Evolutionary conservation across 2,888 invertebrate genomes (phyloP).

Genomic region (Mimumesa dahlbomi): DNA sequence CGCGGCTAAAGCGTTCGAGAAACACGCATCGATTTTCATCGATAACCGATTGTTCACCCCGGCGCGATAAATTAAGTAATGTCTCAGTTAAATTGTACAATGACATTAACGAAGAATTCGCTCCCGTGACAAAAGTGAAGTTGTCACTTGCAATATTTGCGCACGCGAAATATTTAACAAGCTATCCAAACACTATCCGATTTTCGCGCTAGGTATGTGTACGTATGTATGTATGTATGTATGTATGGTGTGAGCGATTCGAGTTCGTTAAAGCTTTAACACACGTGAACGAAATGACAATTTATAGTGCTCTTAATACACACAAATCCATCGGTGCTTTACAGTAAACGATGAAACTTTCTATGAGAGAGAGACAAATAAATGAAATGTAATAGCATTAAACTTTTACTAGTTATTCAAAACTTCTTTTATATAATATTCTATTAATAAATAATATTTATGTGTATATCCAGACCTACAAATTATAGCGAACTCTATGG

Average conservation of each 20-base stretch:
- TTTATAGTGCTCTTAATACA: background rate
- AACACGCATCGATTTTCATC: conserved; percentile 13
- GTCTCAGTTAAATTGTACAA: conserved; percentile 1
- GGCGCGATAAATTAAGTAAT: conserved; percentile 15
- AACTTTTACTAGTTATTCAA: no score
- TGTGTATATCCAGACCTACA: no score
- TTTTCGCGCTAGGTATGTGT: no score
- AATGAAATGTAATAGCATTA: no score
- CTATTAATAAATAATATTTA: no score
- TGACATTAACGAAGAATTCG: conserved; percentile 19
- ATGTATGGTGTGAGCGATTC: conserved; percentile 5
- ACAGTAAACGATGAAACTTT: no score
- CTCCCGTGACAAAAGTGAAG: conserved; percentile 2
- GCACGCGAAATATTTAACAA: conserved; percentile 20
- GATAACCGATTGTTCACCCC: conserved; percentile 7
- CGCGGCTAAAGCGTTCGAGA: background rate
- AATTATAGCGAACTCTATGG: no score
- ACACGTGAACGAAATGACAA: background rate
- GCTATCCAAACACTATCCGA: conserved; percentile 15
- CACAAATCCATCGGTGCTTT: no score
- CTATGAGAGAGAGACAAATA: no score
- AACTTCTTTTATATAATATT: no score
- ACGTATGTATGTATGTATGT: no score
- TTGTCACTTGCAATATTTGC: conserved; percentile 2
- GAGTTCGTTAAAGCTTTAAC: conserved; percentile 20